Evolutionary conservation across 2,113 vertebrate genomes (phyloP), one percentile per base, ranked within the genome.

Genomic region (Choloepus hoffmanni): DNA sequence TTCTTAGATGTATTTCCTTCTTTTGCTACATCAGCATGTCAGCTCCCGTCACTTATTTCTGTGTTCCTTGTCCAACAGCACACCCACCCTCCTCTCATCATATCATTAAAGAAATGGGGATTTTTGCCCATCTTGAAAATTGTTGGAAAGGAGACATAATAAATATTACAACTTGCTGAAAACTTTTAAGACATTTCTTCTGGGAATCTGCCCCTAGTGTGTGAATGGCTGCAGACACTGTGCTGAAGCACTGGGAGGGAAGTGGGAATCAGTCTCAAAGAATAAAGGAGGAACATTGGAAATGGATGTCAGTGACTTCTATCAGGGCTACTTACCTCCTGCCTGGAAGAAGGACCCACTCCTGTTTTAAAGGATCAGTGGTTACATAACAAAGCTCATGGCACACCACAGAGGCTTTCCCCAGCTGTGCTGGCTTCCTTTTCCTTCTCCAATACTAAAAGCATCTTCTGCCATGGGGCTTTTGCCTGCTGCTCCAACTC

Each of bases 61-160:
- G 3, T 45, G 19, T 88, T 13, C 45, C 30, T 19, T 21, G 19
- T 0, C 4, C 89, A 96, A 85, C 13, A 60, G 73, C 36, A 85
- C 0, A 8, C 55, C 73, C 95, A 62, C 23, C 26, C 53, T 73
- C 24, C 55, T 60, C 63, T 1, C 45, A 65, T 60, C 26, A 23
- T 26, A 43, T 40, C 9, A 16, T 43, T 78, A 73, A 45, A 88
- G 67, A 76, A 95, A 68, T 78, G 48, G 15, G 70, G 30, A n/a
- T 62, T 82, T 92, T 68, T 45, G n/a, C 87, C 50, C 67, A 26
- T 58, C 81, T 72, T 70, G 12, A 95, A 92, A 93, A 74, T 23
- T 45, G n/a, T 82, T 2, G 5, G 78, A 88, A 92, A 84, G 45
- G 30, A 92, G 50, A 89, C 4, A 67, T 1, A 7, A 36, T 36